Base-by-base conservation (phyloP, 1,140 invertebrate genomes). In the Neodiprion lecontei region DNA sequence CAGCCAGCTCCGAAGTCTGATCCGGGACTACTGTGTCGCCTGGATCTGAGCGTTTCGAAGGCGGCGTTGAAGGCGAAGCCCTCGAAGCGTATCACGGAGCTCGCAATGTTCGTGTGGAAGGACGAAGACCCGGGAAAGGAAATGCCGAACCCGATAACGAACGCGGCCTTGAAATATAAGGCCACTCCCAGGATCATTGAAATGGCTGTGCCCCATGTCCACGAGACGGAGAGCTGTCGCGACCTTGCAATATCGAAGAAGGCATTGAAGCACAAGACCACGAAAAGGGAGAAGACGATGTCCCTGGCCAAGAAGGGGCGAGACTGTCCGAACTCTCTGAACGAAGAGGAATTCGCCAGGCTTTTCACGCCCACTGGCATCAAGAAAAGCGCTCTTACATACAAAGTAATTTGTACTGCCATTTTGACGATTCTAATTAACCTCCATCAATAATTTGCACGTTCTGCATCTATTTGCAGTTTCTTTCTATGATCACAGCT, bases 311-410 rank as follows among this genome's bases (percentile, higher is more conserved):
- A 82, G 68, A 81, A 80, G 73, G 47, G 72, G 1, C 17, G 72
- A 5, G 21, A 77, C 0, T 79, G 77, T 70, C 77, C 77, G 1
- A 69, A 78, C 9, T 66, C 65, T 14, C 48, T 82, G 7, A 77
- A 77, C 0, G 68, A 74, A 3, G 74, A 79, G 14, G 79, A 82
- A 48, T 70, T 72, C 5, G 48, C 67, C 0, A 49, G 72, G 47
- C 50, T 80, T 0, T 75, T 79, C 23, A 82, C 80, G 1, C 72
- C 77, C 9, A 8, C 9, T 8, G 81, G 79, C 9, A 76, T 80
- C 14, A 70, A 48, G 11, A 75, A 21, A 53, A 80, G 53, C 40
- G 80, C 79, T 10, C 69, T 79, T 1, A 28, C 7, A 0, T 82
- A 82, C 50, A 23, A 76, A 65, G 80, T 61, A 61, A 7, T 61